Evolutionary conservation across 2,797 vertebrate species (phyloP).

Genomic region (Eidolon dupreanum): DNA sequence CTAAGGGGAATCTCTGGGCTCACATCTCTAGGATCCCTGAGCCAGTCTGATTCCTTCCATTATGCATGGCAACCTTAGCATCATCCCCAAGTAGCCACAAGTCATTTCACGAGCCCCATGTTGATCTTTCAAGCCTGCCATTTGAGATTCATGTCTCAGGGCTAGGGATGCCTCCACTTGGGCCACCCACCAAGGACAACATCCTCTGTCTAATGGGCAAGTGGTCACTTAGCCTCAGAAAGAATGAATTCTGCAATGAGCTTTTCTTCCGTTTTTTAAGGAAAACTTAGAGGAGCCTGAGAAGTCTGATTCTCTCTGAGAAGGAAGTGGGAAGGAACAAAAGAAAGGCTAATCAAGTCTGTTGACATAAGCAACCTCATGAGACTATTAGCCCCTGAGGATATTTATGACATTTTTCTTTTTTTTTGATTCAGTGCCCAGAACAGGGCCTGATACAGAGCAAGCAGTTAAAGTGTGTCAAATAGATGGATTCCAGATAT

Average conservation of each 20-base stretch:
- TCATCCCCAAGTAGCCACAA: background rate
- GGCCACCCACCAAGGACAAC: background rate
- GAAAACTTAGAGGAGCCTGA: background rate
- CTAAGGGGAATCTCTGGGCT: background rate
- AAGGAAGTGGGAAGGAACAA: background rate
- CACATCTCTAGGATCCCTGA: background rate
- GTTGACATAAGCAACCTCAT: background rate
- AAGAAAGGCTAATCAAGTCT: background rate
- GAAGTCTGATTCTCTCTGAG: background rate
- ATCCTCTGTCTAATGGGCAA: background rate
- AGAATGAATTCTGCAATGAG: background rate
- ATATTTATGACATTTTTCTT: background rate
- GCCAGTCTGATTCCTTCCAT: background rate
- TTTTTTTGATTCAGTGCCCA: background rate
- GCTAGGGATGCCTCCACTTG: fast-evolving
- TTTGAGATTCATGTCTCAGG: background rate
- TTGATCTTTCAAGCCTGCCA: background rate
- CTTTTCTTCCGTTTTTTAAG: background rate
- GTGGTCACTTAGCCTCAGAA: background rate
- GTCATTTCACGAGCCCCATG: background rate
- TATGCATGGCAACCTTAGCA: background rate
- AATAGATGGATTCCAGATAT: background rate
- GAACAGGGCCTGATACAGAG: background rate
- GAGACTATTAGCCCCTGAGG: background rate
- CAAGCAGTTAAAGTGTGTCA: background rate